phyloP scores from a whole-genome alignment of 2,888 invertebrate genomes.

The Drosophila maculinotata region DNA sequence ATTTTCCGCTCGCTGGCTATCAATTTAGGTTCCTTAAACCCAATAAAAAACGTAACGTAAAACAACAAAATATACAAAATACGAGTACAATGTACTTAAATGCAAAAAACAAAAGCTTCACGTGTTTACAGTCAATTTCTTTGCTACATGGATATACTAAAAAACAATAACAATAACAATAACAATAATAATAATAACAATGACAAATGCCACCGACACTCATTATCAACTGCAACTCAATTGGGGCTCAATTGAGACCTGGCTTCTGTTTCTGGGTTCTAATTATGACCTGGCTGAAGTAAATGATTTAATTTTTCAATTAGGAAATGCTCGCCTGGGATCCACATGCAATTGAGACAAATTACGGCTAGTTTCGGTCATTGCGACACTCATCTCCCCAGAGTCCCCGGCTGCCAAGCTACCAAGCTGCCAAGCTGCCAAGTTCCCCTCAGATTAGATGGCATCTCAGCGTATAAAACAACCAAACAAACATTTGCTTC shows the following conservation, averaged over 20 bases:
- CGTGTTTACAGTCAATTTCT: constrained; percentile 51
- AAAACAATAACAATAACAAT: constrained; percentile 15
- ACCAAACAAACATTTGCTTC: constrained; percentile 50
- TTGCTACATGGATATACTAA: constrained; percentile 45
- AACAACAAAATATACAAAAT: constrained; percentile 43
- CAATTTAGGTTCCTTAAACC: constrained; percentile 81
- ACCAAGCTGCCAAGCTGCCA: neutral
- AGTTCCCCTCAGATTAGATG: constrained; percentile 42
- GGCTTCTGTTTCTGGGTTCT: constrained; percentile 33
- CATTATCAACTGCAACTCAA: constrained; percentile 69
- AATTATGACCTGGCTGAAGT: constrained; percentile 61
- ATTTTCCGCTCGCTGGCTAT: constrained; percentile 72
- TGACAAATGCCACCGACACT: constrained; percentile 45
- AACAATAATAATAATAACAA: constrained; percentile 23
- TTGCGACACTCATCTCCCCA: constrained; percentile 39
- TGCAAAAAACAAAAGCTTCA: constrained; percentile 38
- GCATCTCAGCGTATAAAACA: constrained; percentile 7
- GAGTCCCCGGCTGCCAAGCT: neutral
- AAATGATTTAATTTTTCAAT: constrained; percentile 81
- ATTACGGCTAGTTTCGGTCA: constrained; percentile 50
- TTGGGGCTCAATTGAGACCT: constrained; percentile 64
- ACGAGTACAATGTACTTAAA: constrained; percentile 32
- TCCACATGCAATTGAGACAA: constrained; percentile 67
- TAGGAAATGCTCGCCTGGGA: constrained; percentile 59
- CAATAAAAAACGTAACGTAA: constrained; percentile 62